Conservation (phyloP, 2,113 vertebrate species). For the Syngnathus typhle region DNA sequence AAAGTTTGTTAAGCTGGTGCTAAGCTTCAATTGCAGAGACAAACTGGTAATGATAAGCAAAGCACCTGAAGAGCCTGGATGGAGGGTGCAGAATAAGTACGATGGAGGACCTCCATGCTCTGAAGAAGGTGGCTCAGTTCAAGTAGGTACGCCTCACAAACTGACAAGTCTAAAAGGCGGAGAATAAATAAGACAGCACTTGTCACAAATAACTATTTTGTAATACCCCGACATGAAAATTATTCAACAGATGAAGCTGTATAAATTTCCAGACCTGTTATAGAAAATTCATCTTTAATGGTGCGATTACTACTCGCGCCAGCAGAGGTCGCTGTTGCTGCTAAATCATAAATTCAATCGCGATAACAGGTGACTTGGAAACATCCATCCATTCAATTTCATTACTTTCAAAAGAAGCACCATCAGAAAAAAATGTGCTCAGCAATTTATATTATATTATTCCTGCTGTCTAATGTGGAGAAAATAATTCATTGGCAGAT, state of each 20-base stretch:
- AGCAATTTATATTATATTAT: too few species aligned
- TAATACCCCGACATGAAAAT: not conserved
- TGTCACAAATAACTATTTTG: not conserved
- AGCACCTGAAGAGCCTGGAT: conserved; percentile 92
- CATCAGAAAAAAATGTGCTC: too few species aligned
- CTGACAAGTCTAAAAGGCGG: conserved; percentile 76
- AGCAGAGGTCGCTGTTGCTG: not conserved
- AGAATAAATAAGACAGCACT: not conserved
- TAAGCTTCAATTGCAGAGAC: not conserved
- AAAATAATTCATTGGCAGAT: too few species aligned
- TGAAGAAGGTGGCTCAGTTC: conserved; percentile 91
- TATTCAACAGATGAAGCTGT: not conserved
- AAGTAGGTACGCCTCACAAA: conserved; percentile 83
- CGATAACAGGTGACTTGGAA: too few species aligned
- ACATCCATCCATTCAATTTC: too few species aligned
- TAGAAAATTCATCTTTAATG: not conserved
- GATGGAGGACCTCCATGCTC: conserved; percentile 94
- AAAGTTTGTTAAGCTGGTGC: too few species aligned
- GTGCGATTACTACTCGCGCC: not conserved
- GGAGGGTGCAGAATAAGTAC: conserved; percentile 90
- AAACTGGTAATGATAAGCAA: not conserved
- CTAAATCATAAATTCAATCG: not conserved
- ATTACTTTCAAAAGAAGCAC: too few species aligned
- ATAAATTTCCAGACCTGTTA: not conserved
- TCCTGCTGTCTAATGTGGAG: too few species aligned